These are phyloP conservation scores for Myrmecophaga tridactyla DNA, from an alignment of 2,113 vertebrate genomes.

Conservation along the genomic window DNA sequence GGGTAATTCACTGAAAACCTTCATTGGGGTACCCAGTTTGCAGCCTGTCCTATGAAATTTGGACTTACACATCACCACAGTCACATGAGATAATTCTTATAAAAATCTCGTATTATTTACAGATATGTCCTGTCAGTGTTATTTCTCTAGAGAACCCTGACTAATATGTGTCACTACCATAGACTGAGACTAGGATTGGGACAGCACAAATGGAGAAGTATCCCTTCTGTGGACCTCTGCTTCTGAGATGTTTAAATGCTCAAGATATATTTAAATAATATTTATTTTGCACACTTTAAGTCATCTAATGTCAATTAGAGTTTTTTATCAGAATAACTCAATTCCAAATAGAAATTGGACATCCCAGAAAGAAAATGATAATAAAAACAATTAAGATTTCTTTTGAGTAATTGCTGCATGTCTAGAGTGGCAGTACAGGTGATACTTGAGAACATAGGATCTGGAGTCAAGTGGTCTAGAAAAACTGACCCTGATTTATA, in stretches of 20 bases:
- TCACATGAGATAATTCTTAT: too few relatives aligned
- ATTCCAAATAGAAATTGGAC: not conserved
- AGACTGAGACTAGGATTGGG: not conserved
- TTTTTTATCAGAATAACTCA: not conserved
- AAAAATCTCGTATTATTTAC: too few relatives aligned
- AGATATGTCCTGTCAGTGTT: too few relatives aligned
- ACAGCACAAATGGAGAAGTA: not conserved
- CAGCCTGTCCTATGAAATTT: too few relatives aligned
- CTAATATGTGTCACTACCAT: too few relatives aligned
- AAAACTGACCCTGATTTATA: not conserved
- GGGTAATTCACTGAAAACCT: too few relatives aligned
- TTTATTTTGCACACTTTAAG: not conserved
- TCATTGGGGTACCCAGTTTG: too few relatives aligned
- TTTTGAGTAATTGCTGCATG: not conserved
- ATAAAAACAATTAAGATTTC: not conserved
- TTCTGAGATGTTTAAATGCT: not conserved
- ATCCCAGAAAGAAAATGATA: not conserved
- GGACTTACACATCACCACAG: too few relatives aligned
- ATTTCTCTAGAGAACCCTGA: too few relatives aligned
- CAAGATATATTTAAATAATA: not conserved
- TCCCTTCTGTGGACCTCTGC: not conserved
- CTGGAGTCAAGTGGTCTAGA: not conserved
- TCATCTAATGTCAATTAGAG: not conserved
- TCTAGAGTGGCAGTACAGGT: accelerated
- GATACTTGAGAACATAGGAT: not conserved